Conservation (phyloP, 2,888 invertebrate genomes). For the Lomographa bimaculata region DNA sequence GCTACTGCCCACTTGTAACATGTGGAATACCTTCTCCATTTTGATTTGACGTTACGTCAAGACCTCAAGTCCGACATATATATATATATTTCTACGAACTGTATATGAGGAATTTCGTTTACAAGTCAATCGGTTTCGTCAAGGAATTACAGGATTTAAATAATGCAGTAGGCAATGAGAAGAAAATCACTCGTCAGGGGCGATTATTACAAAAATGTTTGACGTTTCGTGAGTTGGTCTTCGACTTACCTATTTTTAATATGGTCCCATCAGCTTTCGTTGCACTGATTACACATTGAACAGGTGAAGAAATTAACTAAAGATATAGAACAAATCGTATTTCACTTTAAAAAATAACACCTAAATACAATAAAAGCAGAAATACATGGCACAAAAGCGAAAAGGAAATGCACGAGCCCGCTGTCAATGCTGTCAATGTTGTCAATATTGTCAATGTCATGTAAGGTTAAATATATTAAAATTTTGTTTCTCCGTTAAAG, state of each 20-base stretch:
- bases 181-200: constrained; percentile 63
- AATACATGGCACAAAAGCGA: constrained; percentile 39
- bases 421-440: constrained; percentile 11
- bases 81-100: too few species aligned
- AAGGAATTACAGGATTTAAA: too few species aligned
- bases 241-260: constrained; percentile 47
- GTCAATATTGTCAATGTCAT: constrained; percentile 5
- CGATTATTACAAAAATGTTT: constrained; percentile 45
- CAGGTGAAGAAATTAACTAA: constrained; percentile 26
- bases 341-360: constrained; percentile 30
- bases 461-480: too few species aligned
- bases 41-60: constrained; percentile 43
- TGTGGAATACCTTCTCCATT: constrained; percentile 45
- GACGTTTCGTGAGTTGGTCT: constrained; percentile 40
- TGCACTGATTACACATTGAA: constrained; percentile 30
- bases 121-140: background rate
- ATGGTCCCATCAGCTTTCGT: constrained; percentile 32
- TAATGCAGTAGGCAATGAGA: too few species aligned
- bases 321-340: constrained; percentile 14
- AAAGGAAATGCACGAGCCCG: constrained; percentile 31
- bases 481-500: too few species aligned
- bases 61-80: constrained; percentile 19
- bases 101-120: background rate
- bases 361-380: constrained; percentile 46
- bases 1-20: too few species aligned